Percentiles rank a stretch among this genome's conserved stretches.
Conservation (phyloP, 2,113 vertebrate species). For the Nanorana parkeri region DNA sequence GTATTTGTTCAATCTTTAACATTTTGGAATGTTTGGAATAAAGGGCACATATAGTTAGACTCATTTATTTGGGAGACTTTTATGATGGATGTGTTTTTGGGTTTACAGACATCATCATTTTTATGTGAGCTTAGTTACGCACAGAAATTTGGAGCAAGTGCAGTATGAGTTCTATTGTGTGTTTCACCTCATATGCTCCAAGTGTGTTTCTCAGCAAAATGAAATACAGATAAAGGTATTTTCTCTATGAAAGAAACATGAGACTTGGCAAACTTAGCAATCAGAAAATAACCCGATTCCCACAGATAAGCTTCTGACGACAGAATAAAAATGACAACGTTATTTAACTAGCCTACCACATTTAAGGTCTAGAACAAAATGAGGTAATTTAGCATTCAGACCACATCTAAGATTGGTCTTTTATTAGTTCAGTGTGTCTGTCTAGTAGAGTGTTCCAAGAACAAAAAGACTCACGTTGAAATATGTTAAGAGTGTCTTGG, state of each 20-base stretch:
- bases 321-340: neutral
- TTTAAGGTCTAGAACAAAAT: conserved; percentile 2
- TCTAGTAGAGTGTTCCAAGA: conserved; percentile 7
- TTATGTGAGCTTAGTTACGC: no score
- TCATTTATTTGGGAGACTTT: no score
- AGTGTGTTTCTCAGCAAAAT: conserved; percentile 3
- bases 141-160: neutral
- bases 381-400: conserved; percentile 17
- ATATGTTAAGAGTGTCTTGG: neutral
- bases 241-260: conserved; percentile 3
- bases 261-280: conserved; percentile 15
- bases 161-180: neutral
- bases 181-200: conserved; percentile 33
- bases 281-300: conserved; percentile 9
- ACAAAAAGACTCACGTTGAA: conserved; percentile 9
- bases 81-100: no score
- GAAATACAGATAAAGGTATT: conserved; percentile 13
- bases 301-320: conserved; percentile 28
- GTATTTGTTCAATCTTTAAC: no score
- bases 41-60: no score
- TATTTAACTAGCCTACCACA: conserved; percentile 30
- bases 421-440: conserved; percentile 19
- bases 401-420: conserved; percentile 32
- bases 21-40: no score
- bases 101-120: no score